A percentile compares a stretch with the other conserved stretches of the same genome.
phyloP scores from a whole-genome alignment of 2,113 vertebrate genomes.

The Oreocharis arfaki region DNA sequence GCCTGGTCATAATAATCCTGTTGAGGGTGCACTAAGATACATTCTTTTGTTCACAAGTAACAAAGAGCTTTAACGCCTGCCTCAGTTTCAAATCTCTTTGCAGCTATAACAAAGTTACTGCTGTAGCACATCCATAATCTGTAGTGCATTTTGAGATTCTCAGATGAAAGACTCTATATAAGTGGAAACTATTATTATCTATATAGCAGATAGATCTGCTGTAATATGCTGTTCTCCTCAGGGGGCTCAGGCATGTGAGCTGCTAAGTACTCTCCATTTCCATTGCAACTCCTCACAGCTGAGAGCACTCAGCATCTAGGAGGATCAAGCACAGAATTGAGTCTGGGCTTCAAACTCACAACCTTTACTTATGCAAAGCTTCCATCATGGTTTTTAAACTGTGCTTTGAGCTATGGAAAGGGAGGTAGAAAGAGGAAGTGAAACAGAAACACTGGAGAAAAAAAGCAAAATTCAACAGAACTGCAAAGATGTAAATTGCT shows the following conservation, averaged over 20 bases:
- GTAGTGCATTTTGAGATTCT: slow-evolving; percentile 16
- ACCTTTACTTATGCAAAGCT: background rate
- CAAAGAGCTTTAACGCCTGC: background rate
- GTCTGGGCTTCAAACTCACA: background rate
- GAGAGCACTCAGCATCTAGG: background rate
- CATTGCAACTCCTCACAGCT: background rate
- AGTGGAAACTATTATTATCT: slow-evolving; percentile 46
- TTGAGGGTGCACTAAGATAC: background rate
- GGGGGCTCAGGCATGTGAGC: background rate
- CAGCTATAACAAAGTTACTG: background rate
- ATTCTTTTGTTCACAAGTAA: background rate
- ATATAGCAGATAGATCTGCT: background rate
- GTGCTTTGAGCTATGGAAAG: background rate
- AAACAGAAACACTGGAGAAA: background rate
- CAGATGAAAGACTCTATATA: slow-evolving; percentile 19
- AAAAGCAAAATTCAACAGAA: background rate
- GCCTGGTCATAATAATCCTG: background rate
- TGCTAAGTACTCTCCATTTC: slow-evolving; percentile 28
- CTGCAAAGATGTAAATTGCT: slow-evolving; percentile 6
- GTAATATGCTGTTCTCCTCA: slow-evolving; percentile 17
- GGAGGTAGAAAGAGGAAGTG: background rate
- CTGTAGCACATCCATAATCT: slow-evolving; percentile 5
- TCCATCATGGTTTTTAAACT: background rate
- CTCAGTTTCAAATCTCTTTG: slow-evolving; percentile 3
- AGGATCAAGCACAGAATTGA: background rate